phyloP scores from a whole-genome alignment of 2,888 invertebrate genomes.

The Phengaris arion region DNA sequence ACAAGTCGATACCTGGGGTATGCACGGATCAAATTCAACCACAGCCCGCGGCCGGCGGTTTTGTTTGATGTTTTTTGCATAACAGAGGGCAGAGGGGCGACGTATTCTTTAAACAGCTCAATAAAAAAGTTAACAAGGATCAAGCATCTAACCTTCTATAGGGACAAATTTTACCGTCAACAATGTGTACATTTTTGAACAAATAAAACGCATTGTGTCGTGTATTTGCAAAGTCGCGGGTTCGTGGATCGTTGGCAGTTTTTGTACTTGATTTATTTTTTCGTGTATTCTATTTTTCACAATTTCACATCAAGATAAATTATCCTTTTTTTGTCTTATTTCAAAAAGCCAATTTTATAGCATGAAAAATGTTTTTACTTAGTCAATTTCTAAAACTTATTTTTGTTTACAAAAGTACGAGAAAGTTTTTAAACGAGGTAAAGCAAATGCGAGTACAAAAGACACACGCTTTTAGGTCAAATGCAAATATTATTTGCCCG shows the following conservation, averaged over 20 bases:
- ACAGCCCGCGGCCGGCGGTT: background rate
- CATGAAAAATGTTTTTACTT: background rate
- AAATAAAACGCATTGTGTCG: background rate
- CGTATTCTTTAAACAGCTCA: background rate
- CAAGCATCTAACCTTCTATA: background rate
- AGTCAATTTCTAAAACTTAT: background rate
- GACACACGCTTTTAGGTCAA: slow-evolving; percentile 65
- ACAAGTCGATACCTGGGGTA: background rate
- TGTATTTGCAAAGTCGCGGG: background rate
- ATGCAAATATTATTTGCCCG: slow-evolving; percentile 71
- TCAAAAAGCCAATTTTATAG: background rate
- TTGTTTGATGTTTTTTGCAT: slow-evolving; percentile 15
- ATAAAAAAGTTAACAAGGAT: slow-evolving; percentile 20
- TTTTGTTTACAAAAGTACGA: slow-evolving; percentile 31
- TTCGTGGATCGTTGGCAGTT: too few relatives aligned
- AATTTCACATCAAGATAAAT: background rate
- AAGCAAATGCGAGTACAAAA: slow-evolving; percentile 49
- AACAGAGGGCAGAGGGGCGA: slow-evolving; percentile 3
- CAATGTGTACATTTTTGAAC: background rate
- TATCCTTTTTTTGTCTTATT: background rate
- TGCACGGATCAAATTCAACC: slow-evolving; percentile 4
- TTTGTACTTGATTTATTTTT: background rate
- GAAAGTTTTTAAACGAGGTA: slow-evolving; percentile 37
- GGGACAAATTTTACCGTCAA: background rate
- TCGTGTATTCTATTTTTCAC: background rate